phyloP scores from a whole-genome alignment of 2,797 vertebrate species.

The Myotis vivesi region DNA sequence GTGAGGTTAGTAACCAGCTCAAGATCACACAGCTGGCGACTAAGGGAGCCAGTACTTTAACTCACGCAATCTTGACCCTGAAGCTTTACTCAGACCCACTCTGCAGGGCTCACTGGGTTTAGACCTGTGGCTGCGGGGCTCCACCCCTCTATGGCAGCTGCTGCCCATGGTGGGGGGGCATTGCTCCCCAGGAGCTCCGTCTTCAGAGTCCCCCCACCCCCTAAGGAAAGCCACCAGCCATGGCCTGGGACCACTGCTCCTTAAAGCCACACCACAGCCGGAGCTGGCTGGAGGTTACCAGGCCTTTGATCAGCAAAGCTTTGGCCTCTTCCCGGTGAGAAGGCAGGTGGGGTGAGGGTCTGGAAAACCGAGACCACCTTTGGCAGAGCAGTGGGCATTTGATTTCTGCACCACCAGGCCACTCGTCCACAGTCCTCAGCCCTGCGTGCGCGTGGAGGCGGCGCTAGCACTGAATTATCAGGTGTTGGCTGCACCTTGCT shows the following conservation, averaged over 20 bases:
- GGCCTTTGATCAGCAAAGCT: neutral
- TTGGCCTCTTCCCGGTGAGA: neutral
- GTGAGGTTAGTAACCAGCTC: neutral
- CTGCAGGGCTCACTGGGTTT: neutral
- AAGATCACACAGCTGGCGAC: neutral
- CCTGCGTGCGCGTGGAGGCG: too few species aligned
- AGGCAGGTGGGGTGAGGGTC: neutral
- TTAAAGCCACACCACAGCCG: neutral
- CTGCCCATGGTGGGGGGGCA: neutral
- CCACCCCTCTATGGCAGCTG: neutral
- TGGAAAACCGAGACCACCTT: neutral
- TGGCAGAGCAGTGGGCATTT: neutral
- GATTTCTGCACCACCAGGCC: neutral
- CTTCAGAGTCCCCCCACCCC: neutral
- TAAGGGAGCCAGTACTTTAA: neutral
- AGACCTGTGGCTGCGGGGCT: neutral
- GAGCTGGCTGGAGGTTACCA: neutral
- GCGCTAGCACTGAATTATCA: neutral
- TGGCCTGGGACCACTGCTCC: neutral
- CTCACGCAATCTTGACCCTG: neutral
- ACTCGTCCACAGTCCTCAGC: accelerated
- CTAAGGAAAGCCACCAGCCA: neutral
- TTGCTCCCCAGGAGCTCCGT: neutral
- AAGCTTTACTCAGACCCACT: neutral
- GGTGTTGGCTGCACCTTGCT: too few species aligned